Percentiles rank a stretch among this genome's conserved stretches.
Conservation (phyloP, 2,797 vertebrate species). For the Semotilus atromaculatus region DNA sequence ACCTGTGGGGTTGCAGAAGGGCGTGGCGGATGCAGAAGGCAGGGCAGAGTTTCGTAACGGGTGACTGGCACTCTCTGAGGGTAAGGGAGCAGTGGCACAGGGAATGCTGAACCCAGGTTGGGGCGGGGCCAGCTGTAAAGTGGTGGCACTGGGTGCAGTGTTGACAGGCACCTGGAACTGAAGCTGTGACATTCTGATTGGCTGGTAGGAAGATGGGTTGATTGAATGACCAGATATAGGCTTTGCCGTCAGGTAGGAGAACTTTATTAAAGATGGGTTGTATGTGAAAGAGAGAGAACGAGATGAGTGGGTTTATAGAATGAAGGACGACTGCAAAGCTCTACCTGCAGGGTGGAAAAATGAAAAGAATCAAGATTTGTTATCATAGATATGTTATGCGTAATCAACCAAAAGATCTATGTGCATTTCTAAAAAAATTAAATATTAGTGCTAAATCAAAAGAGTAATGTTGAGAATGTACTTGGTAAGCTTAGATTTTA, state of each 20-base stretch:
- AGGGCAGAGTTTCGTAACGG: conserved; percentile 92
- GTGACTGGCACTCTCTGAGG: conserved; percentile 95
- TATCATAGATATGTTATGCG: background rate
- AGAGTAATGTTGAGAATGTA: background rate
- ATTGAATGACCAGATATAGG: conserved; percentile 71
- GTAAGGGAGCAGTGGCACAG: conserved; percentile 85
- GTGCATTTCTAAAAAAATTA: background rate
- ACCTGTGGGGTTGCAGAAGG: conserved; percentile 91
- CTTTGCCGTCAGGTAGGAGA: conserved; percentile 66
- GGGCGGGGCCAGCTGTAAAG: conserved; percentile 79
- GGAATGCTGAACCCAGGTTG: conserved; percentile 93
- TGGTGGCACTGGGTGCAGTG: conserved; percentile 81
- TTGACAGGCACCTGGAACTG: conserved; percentile 88
- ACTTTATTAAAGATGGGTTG: conserved; percentile 68
- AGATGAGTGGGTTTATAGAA: conserved; percentile 65
- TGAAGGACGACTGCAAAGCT: conserved; percentile 75
- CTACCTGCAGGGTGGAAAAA: conserved; percentile 74
- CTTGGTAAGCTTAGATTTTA: background rate
- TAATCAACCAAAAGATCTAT: background rate
- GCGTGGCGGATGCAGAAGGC: conserved; percentile 90
- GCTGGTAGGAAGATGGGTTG: conserved; percentile 42
- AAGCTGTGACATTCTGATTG: conserved; percentile 91
- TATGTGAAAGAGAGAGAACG: conserved; percentile 25
- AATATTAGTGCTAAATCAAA: background rate
- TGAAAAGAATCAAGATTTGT: background rate